Percentiles rank a stretch among this genome's conserved stretches.
Conservation (phyloP, 2,888 invertebrate genomes). For the Cyclophora punctaria region DNA sequence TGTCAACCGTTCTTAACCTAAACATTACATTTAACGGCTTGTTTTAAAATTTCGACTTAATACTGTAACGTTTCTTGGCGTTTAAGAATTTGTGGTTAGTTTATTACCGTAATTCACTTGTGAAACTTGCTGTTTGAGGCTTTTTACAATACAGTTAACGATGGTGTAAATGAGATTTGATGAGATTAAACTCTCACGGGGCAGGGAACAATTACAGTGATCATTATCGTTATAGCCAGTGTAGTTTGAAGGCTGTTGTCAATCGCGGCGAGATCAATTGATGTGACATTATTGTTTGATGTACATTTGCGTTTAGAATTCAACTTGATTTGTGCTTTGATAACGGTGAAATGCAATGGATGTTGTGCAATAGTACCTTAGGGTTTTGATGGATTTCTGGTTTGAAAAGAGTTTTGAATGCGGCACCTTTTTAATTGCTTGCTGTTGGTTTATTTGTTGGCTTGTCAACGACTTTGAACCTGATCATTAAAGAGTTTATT, state of each 20-base stretch:
- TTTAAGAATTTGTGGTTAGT: slow-evolving; percentile 18
- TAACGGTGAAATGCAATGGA: slow-evolving; percentile 6
- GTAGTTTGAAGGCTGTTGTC: too few relatives aligned
- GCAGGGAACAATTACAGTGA: too few relatives aligned
- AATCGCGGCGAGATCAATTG: slow-evolving; percentile 14
- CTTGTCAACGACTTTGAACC: too few relatives aligned
- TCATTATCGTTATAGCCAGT: too few relatives aligned
- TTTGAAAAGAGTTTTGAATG: too few relatives aligned
- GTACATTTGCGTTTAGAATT: too few relatives aligned
- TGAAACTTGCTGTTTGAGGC: slow-evolving; percentile 13
- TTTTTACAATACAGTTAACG: slow-evolving; percentile 13
- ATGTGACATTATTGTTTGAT: slow-evolving; percentile 5
- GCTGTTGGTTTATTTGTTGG: too few relatives aligned
- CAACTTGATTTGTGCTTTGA: too few relatives aligned
- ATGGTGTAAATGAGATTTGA: slow-evolving; percentile 6
- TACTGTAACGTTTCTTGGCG: slow-evolving; percentile 15
- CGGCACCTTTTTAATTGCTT: too few relatives aligned
- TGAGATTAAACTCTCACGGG: slow-evolving; percentile 6
- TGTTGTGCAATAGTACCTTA: slow-evolving; percentile 2
- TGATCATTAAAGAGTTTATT: too few relatives aligned
- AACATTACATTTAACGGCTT: slow-evolving; percentile 21
- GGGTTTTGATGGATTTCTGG: too few relatives aligned
- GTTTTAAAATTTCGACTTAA: slow-evolving; percentile 20
- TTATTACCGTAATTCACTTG: slow-evolving; percentile 18
- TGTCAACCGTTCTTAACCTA: slow-evolving; percentile 25